Evolutionary conservation across 1,140 invertebrate genomes (phyloP).

Genomic region (Drosophila bifasciata): DNA sequence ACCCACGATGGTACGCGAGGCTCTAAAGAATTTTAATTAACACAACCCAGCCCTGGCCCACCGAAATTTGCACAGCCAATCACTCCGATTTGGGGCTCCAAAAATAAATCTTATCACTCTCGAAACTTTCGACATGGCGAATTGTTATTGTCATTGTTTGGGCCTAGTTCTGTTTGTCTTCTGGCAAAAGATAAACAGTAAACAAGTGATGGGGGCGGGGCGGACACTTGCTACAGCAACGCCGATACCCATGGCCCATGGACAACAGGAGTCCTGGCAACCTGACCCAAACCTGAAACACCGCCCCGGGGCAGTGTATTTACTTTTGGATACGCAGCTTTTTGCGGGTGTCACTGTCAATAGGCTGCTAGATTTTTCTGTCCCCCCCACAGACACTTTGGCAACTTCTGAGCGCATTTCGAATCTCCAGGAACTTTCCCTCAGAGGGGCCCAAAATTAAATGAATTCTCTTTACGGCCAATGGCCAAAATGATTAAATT

Average conservation of each 20-base stretch:
- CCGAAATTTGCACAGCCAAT: constrained; percentile 46
- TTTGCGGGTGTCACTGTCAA: constrained; percentile 65
- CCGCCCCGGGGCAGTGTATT: constrained; percentile 66
- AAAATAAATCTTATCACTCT: constrained; percentile 71
- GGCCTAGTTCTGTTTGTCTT: constrained; percentile 71
- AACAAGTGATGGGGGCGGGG: constrained; percentile 35
- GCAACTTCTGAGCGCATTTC: constrained; percentile 22
- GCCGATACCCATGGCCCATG: constrained; percentile 12
- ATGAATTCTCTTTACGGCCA: constrained; percentile 47
- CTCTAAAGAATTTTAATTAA: constrained; percentile 77
- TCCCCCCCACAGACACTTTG: constrained; percentile 10
- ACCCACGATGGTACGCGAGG: constrained; percentile 41
- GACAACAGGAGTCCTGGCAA: constrained; percentile 56
- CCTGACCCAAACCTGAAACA: constrained; percentile 29
- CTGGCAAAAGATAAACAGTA: constrained; percentile 71
- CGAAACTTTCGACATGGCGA: constrained; percentile 55
- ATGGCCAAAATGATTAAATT: constrained; percentile 75
- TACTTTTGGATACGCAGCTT: constrained; percentile 72
- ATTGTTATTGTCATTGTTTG: constrained; percentile 70
- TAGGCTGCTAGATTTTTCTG: constrained; percentile 54
- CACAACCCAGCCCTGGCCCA: constrained; percentile 8
- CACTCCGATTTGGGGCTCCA: constrained; percentile 35
- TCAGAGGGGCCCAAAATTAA: constrained; percentile 56
- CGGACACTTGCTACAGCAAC: neutral
- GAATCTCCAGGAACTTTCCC: neutral